phyloP scores from a whole-genome alignment of 2,797 vertebrate genomes.

The Naso thynnoides region DNA sequence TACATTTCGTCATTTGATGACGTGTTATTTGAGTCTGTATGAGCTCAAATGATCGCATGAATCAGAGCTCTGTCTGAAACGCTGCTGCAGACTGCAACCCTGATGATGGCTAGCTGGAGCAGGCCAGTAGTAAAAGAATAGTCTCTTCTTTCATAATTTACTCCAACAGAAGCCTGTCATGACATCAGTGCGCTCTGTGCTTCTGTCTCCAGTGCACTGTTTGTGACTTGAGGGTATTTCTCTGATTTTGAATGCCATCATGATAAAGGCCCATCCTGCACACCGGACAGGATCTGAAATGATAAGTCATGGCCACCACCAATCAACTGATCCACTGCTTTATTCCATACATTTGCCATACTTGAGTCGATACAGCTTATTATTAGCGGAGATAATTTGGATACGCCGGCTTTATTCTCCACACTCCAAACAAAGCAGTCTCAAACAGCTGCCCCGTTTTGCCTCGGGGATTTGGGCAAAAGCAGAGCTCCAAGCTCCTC shows the following conservation, averaged over 20 bases:
- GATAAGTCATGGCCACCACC: background rate
- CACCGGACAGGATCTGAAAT: background rate
- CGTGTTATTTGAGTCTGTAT: constrained; percentile 59
- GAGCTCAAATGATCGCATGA: constrained; percentile 42
- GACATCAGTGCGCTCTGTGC: background rate
- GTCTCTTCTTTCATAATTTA: background rate
- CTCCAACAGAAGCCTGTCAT: background rate
- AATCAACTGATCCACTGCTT: constrained; percentile 3
- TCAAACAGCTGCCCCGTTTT: constrained; percentile 44
- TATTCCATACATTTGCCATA: constrained; percentile 7
- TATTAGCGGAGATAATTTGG: constrained; percentile 6
- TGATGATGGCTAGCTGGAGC: constrained; percentile 9
- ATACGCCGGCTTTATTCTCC: constrained; percentile 9
- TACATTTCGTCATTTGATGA: constrained; percentile 65
- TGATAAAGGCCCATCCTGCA: background rate
- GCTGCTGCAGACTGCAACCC: constrained; percentile 35
- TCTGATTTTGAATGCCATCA: background rate
- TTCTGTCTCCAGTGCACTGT: background rate
- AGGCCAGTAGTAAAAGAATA: constrained; percentile 30
- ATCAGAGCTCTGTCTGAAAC: constrained; percentile 27
- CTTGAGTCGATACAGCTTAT: background rate
- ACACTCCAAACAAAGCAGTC: constrained; percentile 37
- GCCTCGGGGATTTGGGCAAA: constrained; percentile 37
- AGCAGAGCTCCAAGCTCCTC: constrained; percentile 29
- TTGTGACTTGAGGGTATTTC: background rate